Evolutionary conservation across 2,888 invertebrate genomes (phyloP).

Genomic region (Spisula subtruncata): DNA sequence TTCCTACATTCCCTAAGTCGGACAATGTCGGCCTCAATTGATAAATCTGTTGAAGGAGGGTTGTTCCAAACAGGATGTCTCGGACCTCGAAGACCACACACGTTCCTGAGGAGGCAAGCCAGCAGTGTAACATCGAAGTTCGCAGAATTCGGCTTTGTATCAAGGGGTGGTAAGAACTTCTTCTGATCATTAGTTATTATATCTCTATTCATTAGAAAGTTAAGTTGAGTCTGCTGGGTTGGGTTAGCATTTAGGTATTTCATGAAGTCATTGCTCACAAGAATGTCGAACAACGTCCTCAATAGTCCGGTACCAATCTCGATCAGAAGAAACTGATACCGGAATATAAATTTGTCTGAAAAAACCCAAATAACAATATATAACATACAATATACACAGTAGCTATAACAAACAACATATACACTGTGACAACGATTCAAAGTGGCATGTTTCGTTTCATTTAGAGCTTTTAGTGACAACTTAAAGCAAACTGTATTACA

Average conservation of each 20-base stretch:
- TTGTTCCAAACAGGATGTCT: background rate
- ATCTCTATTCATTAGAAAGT: background rate
- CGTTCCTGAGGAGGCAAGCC: background rate
- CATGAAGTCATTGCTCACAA: background rate
- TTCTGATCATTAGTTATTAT: constrained; percentile 5
- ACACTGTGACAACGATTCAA: too few relatives aligned
- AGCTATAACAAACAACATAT: too few relatives aligned
- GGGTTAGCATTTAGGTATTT: background rate
- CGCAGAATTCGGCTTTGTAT: background rate
- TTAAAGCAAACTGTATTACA: too few relatives aligned
- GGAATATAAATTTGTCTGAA: background rate
- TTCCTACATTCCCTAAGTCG: background rate
- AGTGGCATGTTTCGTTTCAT: too few relatives aligned
- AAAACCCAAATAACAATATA: background rate
- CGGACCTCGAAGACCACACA: background rate
- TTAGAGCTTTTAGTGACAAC: too few relatives aligned
- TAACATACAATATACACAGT: too few relatives aligned
- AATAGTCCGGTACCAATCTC: background rate
- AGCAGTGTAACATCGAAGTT: background rate
- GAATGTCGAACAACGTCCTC: background rate
- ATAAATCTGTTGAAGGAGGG: background rate
- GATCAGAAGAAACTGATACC: background rate
- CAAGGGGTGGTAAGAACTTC: background rate
- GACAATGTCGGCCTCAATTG: background rate
- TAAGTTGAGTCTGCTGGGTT: background rate